Evolutionary conservation across 1,140 invertebrate species (phyloP).

Genomic region (Anadara kagoshimensis): DNA sequence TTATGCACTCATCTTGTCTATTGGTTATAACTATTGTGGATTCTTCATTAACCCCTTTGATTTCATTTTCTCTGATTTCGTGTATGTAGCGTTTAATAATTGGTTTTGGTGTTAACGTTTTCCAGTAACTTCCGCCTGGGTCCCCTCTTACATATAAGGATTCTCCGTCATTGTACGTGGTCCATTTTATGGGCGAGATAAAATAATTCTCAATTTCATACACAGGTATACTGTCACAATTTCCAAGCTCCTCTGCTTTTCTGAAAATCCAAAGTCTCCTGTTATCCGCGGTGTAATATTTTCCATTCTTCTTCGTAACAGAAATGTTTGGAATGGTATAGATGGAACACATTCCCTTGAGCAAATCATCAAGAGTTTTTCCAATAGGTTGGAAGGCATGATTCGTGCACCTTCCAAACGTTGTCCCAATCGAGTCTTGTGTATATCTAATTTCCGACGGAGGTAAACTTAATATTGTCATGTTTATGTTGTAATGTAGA

Average conservation of each 20-base stretch:
- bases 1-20: too few relatives aligned
- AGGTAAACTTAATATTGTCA: background rate
- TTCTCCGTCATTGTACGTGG: constrained; percentile 23
- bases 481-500: too few relatives aligned
- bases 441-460: constrained; percentile 24
- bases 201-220: background rate
- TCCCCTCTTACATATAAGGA: constrained; percentile 19
- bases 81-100: background rate
- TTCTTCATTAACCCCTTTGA: too few relatives aligned
- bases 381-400: constrained; percentile 1
- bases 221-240: constrained; percentile 25
- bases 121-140: constrained; percentile 31
- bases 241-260: constrained; percentile 14
- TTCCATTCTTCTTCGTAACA: constrained; percentile 8
- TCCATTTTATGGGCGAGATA: constrained; percentile 19
- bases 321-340: constrained; percentile 20
- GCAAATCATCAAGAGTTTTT: constrained; percentile 18
- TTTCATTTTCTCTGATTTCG: background rate
- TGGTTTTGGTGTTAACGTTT: background rate
- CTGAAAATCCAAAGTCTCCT: constrained; percentile 40
- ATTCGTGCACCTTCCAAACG: background rate
- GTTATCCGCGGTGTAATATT: constrained; percentile 33
- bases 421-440: constrained; percentile 19
- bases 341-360: constrained; percentile 7
- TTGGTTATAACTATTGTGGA: too few relatives aligned